Percentiles rank a stretch among this genome's conserved stretches.
These are phyloP conservation scores for Helicoverpa assulta DNA, from an alignment of 2,888 invertebrate genomes.

Conservation along the genomic window DNA sequence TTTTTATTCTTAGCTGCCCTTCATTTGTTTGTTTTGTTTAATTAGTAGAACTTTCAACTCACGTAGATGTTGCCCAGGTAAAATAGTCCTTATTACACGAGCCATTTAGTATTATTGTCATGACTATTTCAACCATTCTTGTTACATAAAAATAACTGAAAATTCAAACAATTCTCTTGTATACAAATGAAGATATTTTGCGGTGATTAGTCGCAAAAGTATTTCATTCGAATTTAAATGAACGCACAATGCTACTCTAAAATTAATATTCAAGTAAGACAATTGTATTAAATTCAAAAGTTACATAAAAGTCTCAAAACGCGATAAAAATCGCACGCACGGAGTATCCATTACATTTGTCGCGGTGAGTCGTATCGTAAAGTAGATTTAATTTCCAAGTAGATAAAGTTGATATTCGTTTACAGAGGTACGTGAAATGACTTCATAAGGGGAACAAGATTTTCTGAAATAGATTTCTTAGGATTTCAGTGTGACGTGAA, in stretches of 20 bases:
- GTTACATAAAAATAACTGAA: constrained; percentile 2
- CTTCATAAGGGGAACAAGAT: constrained; percentile 36
- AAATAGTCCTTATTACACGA: background rate
- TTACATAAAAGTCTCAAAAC: constrained; percentile 26
- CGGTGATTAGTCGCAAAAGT: constrained; percentile 18
- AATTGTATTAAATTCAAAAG: constrained; percentile 12
- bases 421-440: constrained; percentile 31
- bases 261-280: constrained; percentile 25
- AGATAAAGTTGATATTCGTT: constrained; percentile 45
- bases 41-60: background rate
- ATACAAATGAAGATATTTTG: constrained; percentile 4
- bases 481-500: constrained; percentile 25
- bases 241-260: background rate
- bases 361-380: constrained; percentile 15
- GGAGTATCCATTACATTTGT: constrained; percentile 34
- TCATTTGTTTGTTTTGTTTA: background rate
- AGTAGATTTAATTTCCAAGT: constrained; percentile 16
- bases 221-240: constrained; percentile 18
- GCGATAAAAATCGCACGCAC: constrained; percentile 53
- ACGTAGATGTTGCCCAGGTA: background rate
- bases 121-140: background rate
- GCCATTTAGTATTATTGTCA: constrained; percentile 7
- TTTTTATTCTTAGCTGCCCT: too few relatives aligned
- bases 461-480: constrained; percentile 48
- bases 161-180: background rate